Evolutionary conservation across 2,888 invertebrate species (phyloP).

Genomic region (Ornithoptera alexandrae): DNA sequence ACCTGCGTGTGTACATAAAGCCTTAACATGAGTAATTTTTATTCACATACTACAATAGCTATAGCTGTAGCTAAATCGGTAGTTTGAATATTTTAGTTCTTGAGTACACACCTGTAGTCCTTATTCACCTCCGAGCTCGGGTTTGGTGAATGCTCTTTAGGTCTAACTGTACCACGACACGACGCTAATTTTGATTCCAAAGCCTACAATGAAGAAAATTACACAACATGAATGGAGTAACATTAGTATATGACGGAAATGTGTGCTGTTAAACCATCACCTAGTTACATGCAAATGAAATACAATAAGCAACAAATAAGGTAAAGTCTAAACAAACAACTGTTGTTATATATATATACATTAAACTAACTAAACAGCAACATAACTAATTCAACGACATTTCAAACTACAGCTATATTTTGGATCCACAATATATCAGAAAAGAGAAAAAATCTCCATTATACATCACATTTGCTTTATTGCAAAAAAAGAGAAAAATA

Average conservation of each 20-base stretch:
- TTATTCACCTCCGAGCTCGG: conserved; percentile 74
- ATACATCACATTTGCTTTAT: too few relatives aligned
- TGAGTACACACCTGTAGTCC: conserved; percentile 80
- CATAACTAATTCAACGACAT: not conserved
- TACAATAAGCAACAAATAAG: conserved; percentile 1
- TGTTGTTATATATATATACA: not conserved
- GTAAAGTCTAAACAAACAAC: conserved; percentile 1
- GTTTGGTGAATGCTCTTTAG: conserved; percentile 78
- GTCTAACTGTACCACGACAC: conserved; percentile 81
- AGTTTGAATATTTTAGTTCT: conserved; percentile 61
- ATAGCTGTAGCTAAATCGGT: conserved; percentile 32
- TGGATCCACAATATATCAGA: too few relatives aligned
- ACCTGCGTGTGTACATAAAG: conserved; percentile 49
- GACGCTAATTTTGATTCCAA: conserved; percentile 85
- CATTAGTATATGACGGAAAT: conserved; percentile 67
- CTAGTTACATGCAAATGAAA: conserved; percentile 23
- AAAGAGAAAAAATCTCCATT: too few relatives aligned
- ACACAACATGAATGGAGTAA: conserved; percentile 73
- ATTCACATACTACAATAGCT: conserved; percentile 23
- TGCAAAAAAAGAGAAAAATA: too few relatives aligned
- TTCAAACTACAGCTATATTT: not conserved
- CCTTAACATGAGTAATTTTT: conserved; percentile 18
- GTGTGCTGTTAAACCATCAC: conserved; percentile 35
- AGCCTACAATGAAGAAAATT: conserved; percentile 82
- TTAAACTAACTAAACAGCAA: not conserved